Conservation (phyloP, 2,888 invertebrate genomes). For the Drosophila tanythrix region DNA sequence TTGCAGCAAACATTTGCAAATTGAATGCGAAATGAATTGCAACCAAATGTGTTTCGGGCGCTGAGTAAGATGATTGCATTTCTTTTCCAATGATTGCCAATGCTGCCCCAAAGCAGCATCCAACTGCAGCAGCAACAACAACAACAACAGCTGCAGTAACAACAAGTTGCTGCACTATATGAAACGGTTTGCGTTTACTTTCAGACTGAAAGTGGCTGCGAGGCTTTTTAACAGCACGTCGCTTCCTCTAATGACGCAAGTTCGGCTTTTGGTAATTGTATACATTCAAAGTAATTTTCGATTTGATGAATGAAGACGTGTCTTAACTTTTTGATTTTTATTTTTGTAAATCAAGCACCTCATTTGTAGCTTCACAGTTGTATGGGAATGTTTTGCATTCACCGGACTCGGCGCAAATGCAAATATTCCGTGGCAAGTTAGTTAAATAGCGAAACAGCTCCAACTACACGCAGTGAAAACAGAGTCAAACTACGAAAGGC, state of each 20-base stretch:
- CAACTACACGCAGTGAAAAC: slow-evolving; percentile 28
- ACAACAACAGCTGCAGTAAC: background rate
- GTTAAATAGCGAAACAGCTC: slow-evolving; percentile 22
- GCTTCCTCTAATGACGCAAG: slow-evolving; percentile 2
- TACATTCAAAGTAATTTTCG: background rate
- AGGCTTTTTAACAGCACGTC: background rate
- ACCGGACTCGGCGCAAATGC: background rate
- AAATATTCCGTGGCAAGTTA: background rate
- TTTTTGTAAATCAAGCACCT: background rate
- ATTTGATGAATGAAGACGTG: slow-evolving; percentile 3
- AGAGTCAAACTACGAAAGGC: slow-evolving; percentile 27
- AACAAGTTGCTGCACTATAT: slow-evolving; percentile 8
- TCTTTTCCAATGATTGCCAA: slow-evolving; percentile 73
- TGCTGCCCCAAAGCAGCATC: slow-evolving; percentile 53
- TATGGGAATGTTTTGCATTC: background rate
- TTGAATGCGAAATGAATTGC: slow-evolving; percentile 73
- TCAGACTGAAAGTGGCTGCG: background rate
- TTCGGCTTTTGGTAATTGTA: slow-evolving; percentile 1
- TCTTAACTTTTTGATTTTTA: background rate
- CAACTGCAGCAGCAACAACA: slow-evolving; percentile 7
- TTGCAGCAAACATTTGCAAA: slow-evolving; percentile 53
- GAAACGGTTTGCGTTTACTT: slow-evolving; percentile 7
- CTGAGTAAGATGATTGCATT: slow-evolving; percentile 76
- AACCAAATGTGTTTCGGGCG: slow-evolving; percentile 58
- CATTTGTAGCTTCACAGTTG: background rate